Base-by-base conservation (phyloP, 2,888 invertebrate species). In the Drosophila percnosoma region DNA sequence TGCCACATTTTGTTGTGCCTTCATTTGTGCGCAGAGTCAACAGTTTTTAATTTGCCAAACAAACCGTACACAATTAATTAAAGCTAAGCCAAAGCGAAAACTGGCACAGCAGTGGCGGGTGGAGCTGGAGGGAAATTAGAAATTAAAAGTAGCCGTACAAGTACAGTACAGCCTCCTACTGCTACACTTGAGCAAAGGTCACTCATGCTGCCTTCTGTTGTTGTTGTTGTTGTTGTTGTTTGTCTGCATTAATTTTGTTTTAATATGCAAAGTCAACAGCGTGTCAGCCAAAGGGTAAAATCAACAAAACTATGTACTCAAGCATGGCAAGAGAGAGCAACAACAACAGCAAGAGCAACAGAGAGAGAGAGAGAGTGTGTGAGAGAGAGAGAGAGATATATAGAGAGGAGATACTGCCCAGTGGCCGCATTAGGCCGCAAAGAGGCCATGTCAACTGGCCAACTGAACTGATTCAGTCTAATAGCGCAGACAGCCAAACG, bases 241-340 rank as follows among this genome's bases (percentile, higher is more conserved):
- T 72, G 75, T 73, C 68, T 87, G 85, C 86, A 88, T 87, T 85
- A 86, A 83, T 82, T 87, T 87, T 78, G 83, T 81, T 85, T 87
- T 88, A 85, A 85, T 85, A 88, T 87, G 85, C 88, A 85, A 86
- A 85, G 86, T 85, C 86, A 87, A 87, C 86, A 85, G 77, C 82
- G 69, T 85, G 83, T 87, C 80, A 80, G 86, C 83, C 82, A 82
- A 88, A 87, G 84, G 84, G 88, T 82, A 85, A 85, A 83, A 87
- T 85, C 85, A 86, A 88, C 85, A 85, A 69, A 86, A 80, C 80
- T 79, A 69, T 73, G 73, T 60, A 69, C 65, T 74, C 53, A 75
- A 51, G 53, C 53, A 54, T 55, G 45, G 21, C 33, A 62, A n/a
- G 52, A 34, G 61, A 34, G 15, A 27, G 42, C 24, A n/a, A 49